Base-by-base conservation (phyloP, 1,140 invertebrate species). In the Drosophila hydei region DNA sequence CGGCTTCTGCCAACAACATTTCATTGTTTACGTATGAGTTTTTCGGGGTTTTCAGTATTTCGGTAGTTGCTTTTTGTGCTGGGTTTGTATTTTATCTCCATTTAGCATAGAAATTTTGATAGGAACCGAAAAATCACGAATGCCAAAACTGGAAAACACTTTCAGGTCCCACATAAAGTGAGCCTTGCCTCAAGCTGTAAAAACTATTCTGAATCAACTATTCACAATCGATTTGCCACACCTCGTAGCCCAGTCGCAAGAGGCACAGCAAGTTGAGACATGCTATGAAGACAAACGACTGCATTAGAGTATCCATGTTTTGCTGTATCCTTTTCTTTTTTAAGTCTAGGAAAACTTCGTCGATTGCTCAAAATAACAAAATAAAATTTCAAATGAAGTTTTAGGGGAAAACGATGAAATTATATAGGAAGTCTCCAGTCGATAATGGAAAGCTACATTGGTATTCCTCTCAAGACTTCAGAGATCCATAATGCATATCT, bases 81-180 rank as follows among this genome's bases (percentile, higher is more conserved):
- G 48, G 45, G 40, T 38, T 52, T n/a, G n/a, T 16, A 38, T 18
- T 45, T 45, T 38, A 18, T 63, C 16, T 38, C 27, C 23, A 25
- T 48, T 48, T 43, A 50, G 55, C 56, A 60, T 25, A n/a, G 27
- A 52, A 69, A 69, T 61, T 69, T 69, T 52, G 58, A 69, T 19
- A 14, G 21, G 9, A 52, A n/a, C 64, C 64, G n/a, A 60, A 68
- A 62, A 52, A 51, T 47, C 36, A 33, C 25, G 25, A 12, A 30
- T 38, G 52, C 30, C 21, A 47, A 55, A 36, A 12, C 0, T 21
- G 25, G 18, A 33, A 33, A 33, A 11, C 8, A 9, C 30, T 21
- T 8, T n/a, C 12, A 1, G 1, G 4, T 19, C 7, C 1, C 5
- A 14, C 2, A 38, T 25, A 25, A 9, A 62, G 59, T 1, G 50